These are phyloP conservation scores for Drosophila ustulata DNA, from an alignment of 2,888 invertebrate species.

Conservation along the genomic window DNA sequence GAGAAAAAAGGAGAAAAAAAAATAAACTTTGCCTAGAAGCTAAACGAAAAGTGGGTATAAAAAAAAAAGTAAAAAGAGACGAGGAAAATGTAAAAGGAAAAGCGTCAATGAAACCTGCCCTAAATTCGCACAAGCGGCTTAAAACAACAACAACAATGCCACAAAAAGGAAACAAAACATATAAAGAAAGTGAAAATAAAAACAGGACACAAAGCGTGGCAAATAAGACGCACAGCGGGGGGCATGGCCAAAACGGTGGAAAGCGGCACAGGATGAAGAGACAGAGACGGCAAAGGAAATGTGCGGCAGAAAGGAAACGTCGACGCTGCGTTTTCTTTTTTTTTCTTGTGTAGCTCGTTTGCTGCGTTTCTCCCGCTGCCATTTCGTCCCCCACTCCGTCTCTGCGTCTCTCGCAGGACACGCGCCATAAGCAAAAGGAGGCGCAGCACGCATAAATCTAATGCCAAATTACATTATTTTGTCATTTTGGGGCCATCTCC, in stretches of 20 bases:
- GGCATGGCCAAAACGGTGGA: conserved; percentile 6
- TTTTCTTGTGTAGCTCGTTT: conserved; percentile 13
- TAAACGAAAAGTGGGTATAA: conserved; percentile 30
- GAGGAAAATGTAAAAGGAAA: conserved; percentile 12
- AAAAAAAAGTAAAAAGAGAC: not conserved
- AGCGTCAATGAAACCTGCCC: conserved; percentile 72
- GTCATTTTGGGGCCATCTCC: conserved; percentile 61
- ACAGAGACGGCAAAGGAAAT: conserved; percentile 17
- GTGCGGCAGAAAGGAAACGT: conserved; percentile 51
- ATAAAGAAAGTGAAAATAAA: conserved; percentile 30
- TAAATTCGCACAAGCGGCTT: conserved; percentile 78
- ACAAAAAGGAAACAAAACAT: conserved; percentile 36
- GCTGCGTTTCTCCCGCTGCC: conserved; percentile 32
- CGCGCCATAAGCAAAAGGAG: conserved; percentile 46
- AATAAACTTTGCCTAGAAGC: conserved; percentile 40
- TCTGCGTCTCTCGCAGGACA: conserved; percentile 3
- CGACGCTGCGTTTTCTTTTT: conserved; percentile 69
- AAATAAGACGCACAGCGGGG: conserved; percentile 38
- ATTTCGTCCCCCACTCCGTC: not conserved
- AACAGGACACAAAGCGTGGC: conserved; percentile 49
- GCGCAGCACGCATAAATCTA: conserved; percentile 76
- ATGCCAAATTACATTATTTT: conserved; percentile 78
- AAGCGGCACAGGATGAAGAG: conserved; percentile 16
- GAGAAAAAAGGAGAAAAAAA: conserved; percentile 14
- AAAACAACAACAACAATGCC: conserved; percentile 47